Conservation (phyloP, 2,113 vertebrate species). For the Glaucomys volans region DNA sequence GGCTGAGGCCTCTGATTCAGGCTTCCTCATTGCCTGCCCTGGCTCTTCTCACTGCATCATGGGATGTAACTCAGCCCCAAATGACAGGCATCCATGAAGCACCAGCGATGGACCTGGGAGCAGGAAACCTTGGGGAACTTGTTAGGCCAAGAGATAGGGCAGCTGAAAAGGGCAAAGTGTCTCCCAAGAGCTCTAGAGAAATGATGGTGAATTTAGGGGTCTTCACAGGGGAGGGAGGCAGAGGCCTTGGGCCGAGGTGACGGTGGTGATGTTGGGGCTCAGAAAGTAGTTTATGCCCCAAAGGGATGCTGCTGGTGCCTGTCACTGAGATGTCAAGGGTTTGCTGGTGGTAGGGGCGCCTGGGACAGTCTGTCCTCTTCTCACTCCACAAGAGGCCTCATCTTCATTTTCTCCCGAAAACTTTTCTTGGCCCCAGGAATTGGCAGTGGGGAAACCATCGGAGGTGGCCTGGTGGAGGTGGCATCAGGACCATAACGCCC, state of each 20-base stretch:
- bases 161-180: background rate
- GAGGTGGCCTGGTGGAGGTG: background rate
- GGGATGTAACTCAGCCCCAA: background rate
- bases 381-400: background rate
- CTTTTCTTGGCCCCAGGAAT: background rate
- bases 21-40: background rate
- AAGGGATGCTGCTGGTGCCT: background rate
- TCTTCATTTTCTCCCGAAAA: background rate
- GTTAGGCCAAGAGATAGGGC: background rate
- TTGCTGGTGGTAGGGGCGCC: background rate
- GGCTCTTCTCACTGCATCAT: background rate
- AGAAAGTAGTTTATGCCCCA: background rate
- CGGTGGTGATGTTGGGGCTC: background rate
- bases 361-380: background rate
- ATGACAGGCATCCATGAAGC: background rate
- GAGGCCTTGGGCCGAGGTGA: background rate
- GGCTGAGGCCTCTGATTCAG: background rate
- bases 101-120: background rate
- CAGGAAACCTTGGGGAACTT: background rate
- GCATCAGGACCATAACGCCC: fast-evolving
- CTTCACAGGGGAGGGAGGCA: background rate
- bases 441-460: background rate
- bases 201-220: background rate
- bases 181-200: background rate
- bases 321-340: background rate